A percentile compares a stretch with the other conserved stretches of the same genome.
phyloP scores from a whole-genome alignment of 2,113 vertebrate species.

The Tychaedon coryphoeus region DNA sequence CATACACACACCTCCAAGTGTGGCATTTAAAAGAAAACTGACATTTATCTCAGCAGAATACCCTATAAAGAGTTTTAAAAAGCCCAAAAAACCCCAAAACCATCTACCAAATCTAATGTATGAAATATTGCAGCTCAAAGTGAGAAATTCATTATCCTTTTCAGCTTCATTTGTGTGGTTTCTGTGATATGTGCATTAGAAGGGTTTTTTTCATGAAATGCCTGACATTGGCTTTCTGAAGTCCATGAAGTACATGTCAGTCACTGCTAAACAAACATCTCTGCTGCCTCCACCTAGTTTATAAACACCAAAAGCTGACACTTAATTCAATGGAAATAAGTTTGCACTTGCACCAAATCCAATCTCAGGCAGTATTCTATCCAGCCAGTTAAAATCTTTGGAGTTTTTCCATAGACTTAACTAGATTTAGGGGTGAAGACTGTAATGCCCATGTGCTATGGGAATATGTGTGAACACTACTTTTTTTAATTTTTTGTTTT shows the following conservation, averaged over 20 bases:
- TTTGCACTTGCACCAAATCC: background rate
- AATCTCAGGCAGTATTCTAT: background rate
- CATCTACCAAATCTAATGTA: background rate
- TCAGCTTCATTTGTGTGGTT: background rate
- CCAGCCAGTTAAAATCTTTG: background rate
- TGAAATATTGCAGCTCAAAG: background rate
- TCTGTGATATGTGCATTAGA: background rate
- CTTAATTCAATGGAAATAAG: background rate
- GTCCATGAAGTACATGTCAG: background rate
- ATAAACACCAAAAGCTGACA: background rate
- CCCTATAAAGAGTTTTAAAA: background rate
- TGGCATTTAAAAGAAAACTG: background rate
- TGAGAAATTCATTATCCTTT: background rate
- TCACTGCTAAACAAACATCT: background rate
- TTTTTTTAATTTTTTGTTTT: background rate
- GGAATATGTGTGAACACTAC: too few species aligned
- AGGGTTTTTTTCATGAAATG: background rate
- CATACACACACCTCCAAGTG: rapidly evolving
- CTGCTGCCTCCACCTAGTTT: background rate
- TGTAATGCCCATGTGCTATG: background rate
- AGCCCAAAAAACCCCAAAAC: too few species aligned
- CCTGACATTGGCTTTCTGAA: background rate
- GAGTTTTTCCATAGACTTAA: background rate
- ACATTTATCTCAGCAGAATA: background rate
- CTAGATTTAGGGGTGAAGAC: background rate